These are phyloP conservation scores for Eristalis intricaria DNA, from an alignment of 2,888 invertebrate species.

Conservation along the genomic window DNA sequence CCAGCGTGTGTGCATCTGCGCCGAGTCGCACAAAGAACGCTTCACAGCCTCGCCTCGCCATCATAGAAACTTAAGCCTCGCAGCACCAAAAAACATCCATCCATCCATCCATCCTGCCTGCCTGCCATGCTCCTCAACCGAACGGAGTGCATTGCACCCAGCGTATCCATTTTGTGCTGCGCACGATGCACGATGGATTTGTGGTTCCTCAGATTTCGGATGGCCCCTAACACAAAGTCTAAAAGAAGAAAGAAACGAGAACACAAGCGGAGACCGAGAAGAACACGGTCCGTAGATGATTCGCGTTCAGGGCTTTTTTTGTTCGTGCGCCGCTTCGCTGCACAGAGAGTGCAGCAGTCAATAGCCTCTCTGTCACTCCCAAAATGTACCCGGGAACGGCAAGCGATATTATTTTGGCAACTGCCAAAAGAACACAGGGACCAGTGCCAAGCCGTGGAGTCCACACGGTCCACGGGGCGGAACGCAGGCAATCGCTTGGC, in stretches of 20 bases:
- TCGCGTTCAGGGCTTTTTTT: constrained; percentile 29
- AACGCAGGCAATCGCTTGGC: not conserved
- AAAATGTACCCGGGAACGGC: constrained; percentile 36
- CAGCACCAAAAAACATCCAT: constrained; percentile 24
- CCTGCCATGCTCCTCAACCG: not conserved
- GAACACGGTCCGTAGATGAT: constrained; percentile 44
- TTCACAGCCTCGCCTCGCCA: constrained; percentile 19
- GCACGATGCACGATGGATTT: constrained; percentile 38
- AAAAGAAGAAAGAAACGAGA: constrained; percentile 35
- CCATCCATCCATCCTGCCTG: constrained; percentile 35
- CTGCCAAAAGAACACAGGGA: constrained; percentile 9
- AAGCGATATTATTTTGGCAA: constrained; percentile 52
- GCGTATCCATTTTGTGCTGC: constrained; percentile 55
- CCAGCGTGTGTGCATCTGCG: constrained; percentile 57
- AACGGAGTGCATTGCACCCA: constrained; percentile 60
- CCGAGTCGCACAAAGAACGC: constrained; percentile 4
- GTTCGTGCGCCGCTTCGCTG: constrained; percentile 36
- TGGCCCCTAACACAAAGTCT: constrained; percentile 49
- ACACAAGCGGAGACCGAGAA: constrained; percentile 16
- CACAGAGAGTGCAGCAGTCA: constrained; percentile 63
- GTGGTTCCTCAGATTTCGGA: constrained; percentile 66
- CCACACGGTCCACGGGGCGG: constrained; percentile 13
- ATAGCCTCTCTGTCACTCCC: constrained; percentile 62
- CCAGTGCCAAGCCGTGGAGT: not conserved
- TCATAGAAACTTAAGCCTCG: constrained; percentile 69